Base-by-base conservation (phyloP, 2,797 vertebrate species). In the Naso thynnoides region DNA sequence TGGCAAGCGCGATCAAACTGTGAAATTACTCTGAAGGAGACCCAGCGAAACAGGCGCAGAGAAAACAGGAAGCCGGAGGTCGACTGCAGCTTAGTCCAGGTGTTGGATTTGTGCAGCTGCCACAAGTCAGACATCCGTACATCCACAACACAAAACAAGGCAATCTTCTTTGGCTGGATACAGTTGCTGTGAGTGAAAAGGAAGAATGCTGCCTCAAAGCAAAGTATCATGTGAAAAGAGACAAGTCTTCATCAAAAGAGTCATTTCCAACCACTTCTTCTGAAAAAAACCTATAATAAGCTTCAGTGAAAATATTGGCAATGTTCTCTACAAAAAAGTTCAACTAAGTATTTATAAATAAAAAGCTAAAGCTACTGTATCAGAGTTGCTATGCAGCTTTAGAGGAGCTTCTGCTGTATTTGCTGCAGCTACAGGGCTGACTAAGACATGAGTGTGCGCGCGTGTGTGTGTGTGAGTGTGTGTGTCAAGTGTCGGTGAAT, bases 401-500 rank as follows among this genome's bases (percentile, higher is more conserved):
- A 54, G 29, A 65, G 55, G 73, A 76, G 74, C 69, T 67, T 61
- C 52, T 77, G 75, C 54, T 74, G 74, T 33, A 52, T 79, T 61
- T 54, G 57, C 70, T 77, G 79, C 59, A 69, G 73, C 70, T 45
- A 42, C 68, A 69, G 60, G 45, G 76, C 76, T 55, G 58, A 68
- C 62, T 49, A 48, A 78, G 68, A 70, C 3, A 18, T 48, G 73
- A 50, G 75, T 48, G 63, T 68, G 62, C 33, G 70, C 66, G 71
- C 49, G 64, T 33, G 74, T 58, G 75, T 62, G 64, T 58, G 53
- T 54, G 76, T 62, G 50, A 59, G 57, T 56, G 67, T 66, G 52
- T 63, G 78, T 73, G 85, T 88, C 76, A 67, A 55, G 78, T 79
- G 80, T 83, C 50, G 11, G 62, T 54, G 82, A 88, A 79, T 73